Conservation (phyloP, 2,113 vertebrate genomes). For the Paratilapia polleni region DNA sequence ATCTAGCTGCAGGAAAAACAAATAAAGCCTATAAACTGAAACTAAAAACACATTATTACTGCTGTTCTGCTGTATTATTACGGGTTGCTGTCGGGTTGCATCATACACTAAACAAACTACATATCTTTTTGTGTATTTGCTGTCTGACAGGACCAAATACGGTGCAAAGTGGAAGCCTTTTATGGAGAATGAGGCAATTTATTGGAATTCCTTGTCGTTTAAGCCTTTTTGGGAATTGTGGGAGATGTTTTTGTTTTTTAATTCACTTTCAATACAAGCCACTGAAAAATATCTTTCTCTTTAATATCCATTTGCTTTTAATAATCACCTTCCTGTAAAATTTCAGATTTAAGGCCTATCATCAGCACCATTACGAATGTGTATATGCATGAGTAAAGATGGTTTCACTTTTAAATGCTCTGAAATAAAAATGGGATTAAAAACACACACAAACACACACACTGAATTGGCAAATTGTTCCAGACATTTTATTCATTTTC, state of each 20-base stretch:
- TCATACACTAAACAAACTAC: conserved; percentile 54
- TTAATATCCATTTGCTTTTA: background rate
- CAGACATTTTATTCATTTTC: conserved; percentile 51
- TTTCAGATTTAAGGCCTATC: background rate
- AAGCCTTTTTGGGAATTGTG: background rate
- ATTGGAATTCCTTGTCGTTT: background rate
- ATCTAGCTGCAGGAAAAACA: conserved; percentile 65
- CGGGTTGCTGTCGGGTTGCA: conserved; percentile 60
- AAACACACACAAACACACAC: conserved; percentile 19
- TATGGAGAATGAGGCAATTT: background rate
- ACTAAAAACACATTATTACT: conserved; percentile 47
- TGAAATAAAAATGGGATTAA: conserved; percentile 1
- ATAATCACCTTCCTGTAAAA: background rate
- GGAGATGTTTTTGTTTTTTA: background rate
- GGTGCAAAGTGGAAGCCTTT: background rate
- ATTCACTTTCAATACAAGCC: background rate
- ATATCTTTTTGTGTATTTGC: conserved; percentile 21
- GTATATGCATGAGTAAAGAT: background rate
- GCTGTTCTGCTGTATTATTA: conserved; percentile 33
- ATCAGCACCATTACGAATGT: background rate
- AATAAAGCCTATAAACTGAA: conserved; percentile 55
- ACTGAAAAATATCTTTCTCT: background rate
- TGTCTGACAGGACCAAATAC: conserved; percentile 5
- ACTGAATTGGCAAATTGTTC: background rate
- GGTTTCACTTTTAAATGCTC: background rate